Evolutionary conservation across 2,888 invertebrate genomes (phyloP), one percentile per base, ranked within the genome.

Genomic region (Mactromeris polynyma): DNA sequence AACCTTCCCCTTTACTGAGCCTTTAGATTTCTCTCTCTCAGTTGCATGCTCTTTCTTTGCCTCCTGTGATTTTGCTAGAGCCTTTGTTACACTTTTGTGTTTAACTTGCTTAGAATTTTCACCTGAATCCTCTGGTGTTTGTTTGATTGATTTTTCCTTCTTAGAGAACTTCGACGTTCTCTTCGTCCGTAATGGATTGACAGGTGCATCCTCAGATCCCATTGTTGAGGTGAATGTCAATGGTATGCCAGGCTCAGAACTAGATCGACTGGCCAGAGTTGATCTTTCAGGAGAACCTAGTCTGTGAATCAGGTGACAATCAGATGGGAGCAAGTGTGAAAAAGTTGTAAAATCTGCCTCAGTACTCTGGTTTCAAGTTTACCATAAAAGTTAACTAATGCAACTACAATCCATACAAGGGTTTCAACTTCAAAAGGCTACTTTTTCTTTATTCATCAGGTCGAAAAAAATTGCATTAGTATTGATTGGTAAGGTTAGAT

Each of bases 191-290:
- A 9, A 9, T 11, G 26, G n/a, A 26, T 64, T 73, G 14, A 33
- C 1, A 33, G 73, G 33, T 9, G 17, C 26, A 73, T 33, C 0
- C 19, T 36, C 14, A 36, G 73, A 33, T 0, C 33, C 7, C 19
- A 19, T 36, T 19, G 73, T 33, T 14, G 73, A 33, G 19, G 33
- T 73, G 36, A 36, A 73, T 33, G 36, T 1, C 19, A 82, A 19
- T 26, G 69, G 69, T 11, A 69, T 2, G 26, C 82, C 82, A 11
- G 46, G 58, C 0, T 69, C 82, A 17, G 82, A 40, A 31, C 82
- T 82, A 40, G 82, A 58, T 40, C 69, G 64, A 69, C 82, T 82
- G 33, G n/a, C 46, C 46, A 46, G 11, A 17, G 11, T 46, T 3
- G 46, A 46, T 17, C 46, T 46, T 14, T 46, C 46, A 46, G 46